A percentile compares a stretch with the other conserved stretches of the same genome.
Conservation (phyloP, 2,888 invertebrate genomes). For the Baronia brevicornis region DNA sequence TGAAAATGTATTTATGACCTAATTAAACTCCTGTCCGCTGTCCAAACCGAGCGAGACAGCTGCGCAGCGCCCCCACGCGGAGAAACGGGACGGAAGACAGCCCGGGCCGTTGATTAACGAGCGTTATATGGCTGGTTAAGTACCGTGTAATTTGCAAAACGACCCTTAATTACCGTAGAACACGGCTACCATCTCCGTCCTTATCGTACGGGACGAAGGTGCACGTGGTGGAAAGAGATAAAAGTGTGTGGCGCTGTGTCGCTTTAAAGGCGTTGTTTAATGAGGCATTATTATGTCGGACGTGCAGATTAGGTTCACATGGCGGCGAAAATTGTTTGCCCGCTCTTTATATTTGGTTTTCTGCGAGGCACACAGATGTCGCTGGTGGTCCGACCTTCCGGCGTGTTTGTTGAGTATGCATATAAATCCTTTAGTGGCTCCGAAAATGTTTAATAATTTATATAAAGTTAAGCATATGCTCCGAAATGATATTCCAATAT, state of each 20-base stretch:
- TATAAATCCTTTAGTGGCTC: too few relatives aligned
- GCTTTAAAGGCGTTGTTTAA: slow-evolving; percentile 68
- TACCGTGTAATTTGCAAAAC: slow-evolving; percentile 86
- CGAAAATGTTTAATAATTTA: too few relatives aligned
- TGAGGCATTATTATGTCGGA: slow-evolving; percentile 73
- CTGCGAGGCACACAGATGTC: slow-evolving; percentile 28
- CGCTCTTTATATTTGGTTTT: slow-evolving; percentile 70
- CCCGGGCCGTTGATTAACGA: slow-evolving; percentile 77
- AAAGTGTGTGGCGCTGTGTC: slow-evolving; percentile 39
- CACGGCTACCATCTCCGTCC: slow-evolving; percentile 64
- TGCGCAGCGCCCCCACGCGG: slow-evolving; percentile 22
- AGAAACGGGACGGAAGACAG: slow-evolving; percentile 40
- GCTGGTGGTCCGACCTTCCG: slow-evolving; percentile 28
- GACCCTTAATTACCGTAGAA: slow-evolving; percentile 79
- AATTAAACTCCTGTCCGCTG: slow-evolving; percentile 69
- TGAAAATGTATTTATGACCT: slow-evolving; percentile 76
- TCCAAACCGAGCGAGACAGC: slow-evolving; percentile 35
- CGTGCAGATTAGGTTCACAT: slow-evolving; percentile 69
- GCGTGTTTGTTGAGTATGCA: too few relatives aligned
- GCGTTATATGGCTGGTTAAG: slow-evolving; percentile 82
- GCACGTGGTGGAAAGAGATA: slow-evolving; percentile 38
- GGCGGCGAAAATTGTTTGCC: slow-evolving; percentile 58
- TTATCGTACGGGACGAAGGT: slow-evolving; percentile 35
- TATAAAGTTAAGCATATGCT: too few relatives aligned
- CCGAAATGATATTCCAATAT: too few relatives aligned